Evolutionary conservation across 2,113 vertebrate species (phyloP).

Genomic region (Gymnogyps californianus): DNA sequence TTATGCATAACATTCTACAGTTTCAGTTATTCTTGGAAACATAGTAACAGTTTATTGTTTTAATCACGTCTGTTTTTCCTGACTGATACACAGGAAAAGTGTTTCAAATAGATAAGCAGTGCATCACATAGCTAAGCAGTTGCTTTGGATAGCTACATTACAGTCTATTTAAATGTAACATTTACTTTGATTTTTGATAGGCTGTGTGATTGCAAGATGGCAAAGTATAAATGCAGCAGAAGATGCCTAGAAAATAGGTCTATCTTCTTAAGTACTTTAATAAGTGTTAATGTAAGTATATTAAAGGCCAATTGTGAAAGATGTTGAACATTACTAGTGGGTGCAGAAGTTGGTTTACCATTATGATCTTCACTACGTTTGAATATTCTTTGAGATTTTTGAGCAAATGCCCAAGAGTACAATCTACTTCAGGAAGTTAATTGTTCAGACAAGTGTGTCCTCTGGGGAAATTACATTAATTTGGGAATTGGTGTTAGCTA

Average conservation of each 20-base stretch:
- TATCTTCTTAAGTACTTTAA: not conserved
- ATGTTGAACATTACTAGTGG: not conserved
- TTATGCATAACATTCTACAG: not conserved
- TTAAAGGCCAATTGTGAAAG: not conserved
- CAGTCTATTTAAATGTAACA: not conserved
- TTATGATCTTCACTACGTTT: not conserved
- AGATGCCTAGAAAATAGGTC: not conserved
- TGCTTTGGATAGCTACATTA: not conserved
- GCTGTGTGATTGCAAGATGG: not conserved
- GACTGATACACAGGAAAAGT: slow-evolving; percentile 68
- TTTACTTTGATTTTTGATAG: not conserved
- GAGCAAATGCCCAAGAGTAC: not conserved
- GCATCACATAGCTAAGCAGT: slow-evolving; percentile 19
- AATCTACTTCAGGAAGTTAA: not conserved
- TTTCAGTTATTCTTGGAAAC: slow-evolving; percentile 68
- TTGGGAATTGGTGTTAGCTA: not conserved
- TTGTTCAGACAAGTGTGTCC: not conserved
- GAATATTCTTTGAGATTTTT: not conserved
- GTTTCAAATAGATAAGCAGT: slow-evolving; percentile 66
- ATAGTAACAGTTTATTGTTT: slow-evolving; percentile 52
- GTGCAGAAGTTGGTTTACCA: not conserved
- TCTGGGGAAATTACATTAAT: not conserved
- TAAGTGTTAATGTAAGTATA: not conserved
- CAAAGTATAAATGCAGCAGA: not conserved
- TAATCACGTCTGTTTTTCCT: slow-evolving; percentile 67